Base-by-base conservation (phyloP, 1,140 invertebrate species). In the Pentalonia nigronervosa region DNA sequence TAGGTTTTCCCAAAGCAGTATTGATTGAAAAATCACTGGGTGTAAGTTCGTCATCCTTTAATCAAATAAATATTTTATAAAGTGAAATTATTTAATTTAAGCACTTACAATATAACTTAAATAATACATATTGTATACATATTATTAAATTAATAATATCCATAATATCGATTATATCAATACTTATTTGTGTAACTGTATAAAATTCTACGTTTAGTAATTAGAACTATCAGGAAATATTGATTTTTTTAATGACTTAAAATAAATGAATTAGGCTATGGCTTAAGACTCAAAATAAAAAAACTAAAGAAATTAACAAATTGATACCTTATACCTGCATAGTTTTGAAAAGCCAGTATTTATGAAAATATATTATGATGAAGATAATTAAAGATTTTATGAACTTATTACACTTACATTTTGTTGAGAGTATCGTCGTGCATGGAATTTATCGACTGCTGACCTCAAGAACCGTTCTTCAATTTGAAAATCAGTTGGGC, bases 401-500 rank as follows among this genome's bases (percentile, higher is more conserved):
- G 14, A 76, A 76, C n/a, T 6, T 17, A 36, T 90, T 84, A 53
- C 23, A 92, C 81, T 36, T 93, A 93, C 86, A 94, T 93, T 76
- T 94, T 94, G 60, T 91, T 93, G 60, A 87, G 94, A 90, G 95
- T 99, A 99, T 93, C 99, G 96, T 47, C 99, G 96, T 95, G 97
- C 97, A 95, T 99, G 99, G 94, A 99, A 99, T 83, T 98, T 96
- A 96, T 99, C 99, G 8, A 99, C 98, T 94, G 97, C 98, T 3
- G 98, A 97, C 93, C 99, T 96, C 34, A 99, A 95, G 45, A 98
- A 97, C 96, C 98, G 99, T 95, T 99, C 99, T 95, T 99, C 99
- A 48, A 98, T 98, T 96, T 99, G 99, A 95, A 99, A 99, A 95
- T 99, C 99, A 98, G 98, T 99, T 8, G 99, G 99, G 94, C 98